Percentiles rank a stretch among this genome's conserved stretches.
phyloP scores from a whole-genome alignment of 2,113 vertebrate species.

The Myiozetetes cayanensis region DNA sequence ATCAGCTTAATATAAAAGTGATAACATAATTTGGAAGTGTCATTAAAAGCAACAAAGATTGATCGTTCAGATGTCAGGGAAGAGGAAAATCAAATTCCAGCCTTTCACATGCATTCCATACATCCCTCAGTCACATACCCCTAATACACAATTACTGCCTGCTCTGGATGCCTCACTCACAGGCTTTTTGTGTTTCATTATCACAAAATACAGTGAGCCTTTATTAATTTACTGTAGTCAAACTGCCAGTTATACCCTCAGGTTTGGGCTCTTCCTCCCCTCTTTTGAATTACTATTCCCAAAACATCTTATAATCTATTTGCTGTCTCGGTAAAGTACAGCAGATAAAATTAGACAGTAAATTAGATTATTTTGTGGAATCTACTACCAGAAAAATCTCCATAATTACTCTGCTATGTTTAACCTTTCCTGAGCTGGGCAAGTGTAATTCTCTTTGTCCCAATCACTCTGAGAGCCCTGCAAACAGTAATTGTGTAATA shows the following conservation, averaged over 20 bases:
- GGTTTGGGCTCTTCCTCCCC: neutral
- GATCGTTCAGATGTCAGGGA: neutral
- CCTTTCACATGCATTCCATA: neutral
- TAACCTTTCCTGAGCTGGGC: slow-evolving; percentile 17
- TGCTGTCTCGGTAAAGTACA: slow-evolving; percentile 25
- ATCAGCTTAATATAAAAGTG: neutral
- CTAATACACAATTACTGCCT: neutral
- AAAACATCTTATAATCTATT: slow-evolving; percentile 40
- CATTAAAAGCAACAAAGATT: slow-evolving; percentile 35
- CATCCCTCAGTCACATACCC: neutral
- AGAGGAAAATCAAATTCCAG: slow-evolving; percentile 19
- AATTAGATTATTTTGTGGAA: slow-evolving; percentile 51
- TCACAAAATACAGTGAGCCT: neutral
- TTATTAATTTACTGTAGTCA: slow-evolving; percentile 26
- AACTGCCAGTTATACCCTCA: slow-evolving; percentile 8
- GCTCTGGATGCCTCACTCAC: neutral
- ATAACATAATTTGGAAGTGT: neutral
- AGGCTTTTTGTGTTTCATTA: neutral
- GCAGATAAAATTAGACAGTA: slow-evolving; percentile 44
- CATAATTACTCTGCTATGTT: slow-evolving; percentile 28
- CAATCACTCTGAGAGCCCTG: neutral
- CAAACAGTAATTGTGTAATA: neutral
- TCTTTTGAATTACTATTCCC: slow-evolving; percentile 29
- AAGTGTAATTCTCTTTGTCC: neutral
- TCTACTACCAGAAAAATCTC: slow-evolving; percentile 25